Percentiles rank a stretch among this genome's conserved stretches.
phyloP scores from a whole-genome alignment of 1,140 invertebrate species.

The Eumeta japonica region DNA sequence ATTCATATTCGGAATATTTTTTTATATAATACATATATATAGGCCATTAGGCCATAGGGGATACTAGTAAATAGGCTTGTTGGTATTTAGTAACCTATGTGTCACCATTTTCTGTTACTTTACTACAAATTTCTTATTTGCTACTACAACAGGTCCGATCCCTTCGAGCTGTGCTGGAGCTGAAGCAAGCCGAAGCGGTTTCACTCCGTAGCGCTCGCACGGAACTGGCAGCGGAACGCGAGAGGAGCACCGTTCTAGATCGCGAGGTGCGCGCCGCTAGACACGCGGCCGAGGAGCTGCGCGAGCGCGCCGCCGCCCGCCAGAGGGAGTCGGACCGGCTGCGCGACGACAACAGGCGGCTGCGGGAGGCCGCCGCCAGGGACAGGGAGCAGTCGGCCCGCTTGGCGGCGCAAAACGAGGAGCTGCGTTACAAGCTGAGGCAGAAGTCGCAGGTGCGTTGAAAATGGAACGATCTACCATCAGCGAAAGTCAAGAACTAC shows the following conservation, averaged over 20 bases:
- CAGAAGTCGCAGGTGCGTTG: slow-evolving; percentile 67
- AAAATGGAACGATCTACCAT: too few species aligned
- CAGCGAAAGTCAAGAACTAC: slow-evolving; percentile 14
- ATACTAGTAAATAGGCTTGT: too few species aligned
- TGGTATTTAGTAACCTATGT: slow-evolving; percentile 3
- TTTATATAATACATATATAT: too few species aligned
- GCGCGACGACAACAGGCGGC: slow-evolving; percentile 63
- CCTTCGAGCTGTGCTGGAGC: slow-evolving; percentile 70
- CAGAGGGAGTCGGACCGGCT: slow-evolving; percentile 43
- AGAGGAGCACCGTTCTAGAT: slow-evolving; percentile 57
- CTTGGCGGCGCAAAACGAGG: slow-evolving; percentile 79
- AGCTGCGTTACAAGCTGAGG: slow-evolving; percentile 79
- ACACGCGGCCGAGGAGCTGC: slow-evolving; percentile 58
- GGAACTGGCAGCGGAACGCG: slow-evolving; percentile 58
- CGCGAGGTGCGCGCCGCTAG: slow-evolving; percentile 55
- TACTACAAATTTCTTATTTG: background rate
- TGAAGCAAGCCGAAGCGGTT: slow-evolving; percentile 72
- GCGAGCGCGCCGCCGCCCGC: slow-evolving; percentile 56
- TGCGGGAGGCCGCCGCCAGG: slow-evolving; percentile 69
- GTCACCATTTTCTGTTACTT: background rate
- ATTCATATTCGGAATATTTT: too few species aligned
- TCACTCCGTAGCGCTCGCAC: slow-evolving; percentile 67
- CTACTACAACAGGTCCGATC: slow-evolving; percentile 77
- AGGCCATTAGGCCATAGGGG: too few species aligned
- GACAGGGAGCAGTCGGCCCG: slow-evolving; percentile 75